Base-by-base conservation (phyloP, 2,888 invertebrate species). In the Busseola fusca region DNA sequence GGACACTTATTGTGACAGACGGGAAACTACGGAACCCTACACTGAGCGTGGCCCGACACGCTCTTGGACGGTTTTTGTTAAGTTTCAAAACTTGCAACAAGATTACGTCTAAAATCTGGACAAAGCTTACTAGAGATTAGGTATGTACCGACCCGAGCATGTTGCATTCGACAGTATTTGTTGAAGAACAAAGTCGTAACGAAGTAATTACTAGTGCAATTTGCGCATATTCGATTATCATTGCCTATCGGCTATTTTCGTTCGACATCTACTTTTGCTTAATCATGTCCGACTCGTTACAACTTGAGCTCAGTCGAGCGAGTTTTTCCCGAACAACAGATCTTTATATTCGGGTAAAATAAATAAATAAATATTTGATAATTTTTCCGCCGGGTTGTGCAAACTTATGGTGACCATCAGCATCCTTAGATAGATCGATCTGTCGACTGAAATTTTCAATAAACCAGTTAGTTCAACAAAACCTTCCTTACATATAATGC, bases 21-120 rank as follows among this genome's bases (percentile, higher is more conserved):
- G n/a, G n/a, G n/a, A n/a, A n/a, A n/a, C n/a, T n/a, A n/a, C n/a
- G n/a, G n/a, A n/a, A n/a, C n/a, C n/a, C n/a, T n/a, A n/a, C n/a
- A n/a, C n/a, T n/a, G n/a, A n/a, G n/a, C n/a, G n/a, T n/a, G n/a
- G n/a, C n/a, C n/a, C n/a, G n/a, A n/a, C n/a, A n/a, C n/a, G n/a
- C n/a, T n/a, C n/a, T n/a, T n/a, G n/a, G n/a, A n/a, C n/a, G n/a
- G 16, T 34, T 54, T 59, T 50, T n/a, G 69, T 18, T 5, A 18
- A 45, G 16, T 69, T 16, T 70, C 7, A 18, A 69, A 16, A 66
- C 16, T 7, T 12, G 7, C 42, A 16, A 42, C 10, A 42, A 69
- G 10, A 25, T 1, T 27, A 16, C 1, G 2, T 21, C 9, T 37
- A 45, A 18, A 27, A 30, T 50, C 25, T 14, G 21, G 0, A n/a